phyloP scores from a whole-genome alignment of 2,888 invertebrate genomes.

The Ellobium chinense region DNA sequence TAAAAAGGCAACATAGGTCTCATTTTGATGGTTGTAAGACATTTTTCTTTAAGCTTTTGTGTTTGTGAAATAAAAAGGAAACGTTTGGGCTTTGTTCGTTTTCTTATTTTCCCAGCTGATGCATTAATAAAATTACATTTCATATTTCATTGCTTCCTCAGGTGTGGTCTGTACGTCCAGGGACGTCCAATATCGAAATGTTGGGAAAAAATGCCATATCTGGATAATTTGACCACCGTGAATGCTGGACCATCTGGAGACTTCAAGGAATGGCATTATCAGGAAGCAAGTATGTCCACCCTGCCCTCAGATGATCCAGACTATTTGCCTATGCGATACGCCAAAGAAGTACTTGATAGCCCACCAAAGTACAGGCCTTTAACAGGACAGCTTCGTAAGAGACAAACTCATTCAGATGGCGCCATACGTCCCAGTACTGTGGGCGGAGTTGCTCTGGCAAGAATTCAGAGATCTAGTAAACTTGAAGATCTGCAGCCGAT shows the following conservation, averaged over 20 bases:
- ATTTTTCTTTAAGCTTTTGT: too few species aligned
- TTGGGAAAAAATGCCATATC: background rate
- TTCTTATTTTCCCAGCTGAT: background rate
- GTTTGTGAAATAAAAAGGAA: background rate
- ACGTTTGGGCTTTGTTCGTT: background rate
- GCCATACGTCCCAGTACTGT: background rate
- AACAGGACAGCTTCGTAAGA: background rate
- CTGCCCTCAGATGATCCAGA: background rate
- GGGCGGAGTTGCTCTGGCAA: background rate
- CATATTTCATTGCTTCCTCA: too few species aligned
- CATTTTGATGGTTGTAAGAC: too few species aligned
- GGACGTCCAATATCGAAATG: background rate
- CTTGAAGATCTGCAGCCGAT: background rate
- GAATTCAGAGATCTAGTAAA: background rate
- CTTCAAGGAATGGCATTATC: too few species aligned
- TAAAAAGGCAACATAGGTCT: too few species aligned
- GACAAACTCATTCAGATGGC: too few species aligned
- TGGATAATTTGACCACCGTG: background rate
- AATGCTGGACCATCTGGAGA: background rate
- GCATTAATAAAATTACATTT: too few species aligned
- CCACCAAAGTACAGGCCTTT: background rate
- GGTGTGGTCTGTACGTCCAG: background rate
- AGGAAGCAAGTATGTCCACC: background rate
- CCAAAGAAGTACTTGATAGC: background rate
- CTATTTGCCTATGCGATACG: background rate